Evolutionary conservation across 2,113 vertebrate genomes (phyloP).

Genomic region (Mesitornis unicolor): DNA sequence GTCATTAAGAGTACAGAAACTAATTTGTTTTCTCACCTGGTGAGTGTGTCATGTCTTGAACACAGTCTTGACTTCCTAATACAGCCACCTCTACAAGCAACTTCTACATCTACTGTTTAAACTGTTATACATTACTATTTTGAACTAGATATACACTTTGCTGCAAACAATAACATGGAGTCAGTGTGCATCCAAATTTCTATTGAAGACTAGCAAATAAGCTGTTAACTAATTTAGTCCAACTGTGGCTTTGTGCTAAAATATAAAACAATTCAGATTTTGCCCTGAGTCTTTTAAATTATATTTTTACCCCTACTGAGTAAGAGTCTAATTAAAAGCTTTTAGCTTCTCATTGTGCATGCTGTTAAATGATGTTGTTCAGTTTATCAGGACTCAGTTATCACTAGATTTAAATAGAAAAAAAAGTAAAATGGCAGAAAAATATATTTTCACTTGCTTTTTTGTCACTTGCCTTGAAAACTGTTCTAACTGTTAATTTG

Average conservation of each 20-base stretch:
- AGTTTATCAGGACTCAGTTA: conserved; percentile 65
- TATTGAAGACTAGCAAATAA: conserved; percentile 73
- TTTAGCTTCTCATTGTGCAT: conserved; percentile 63
- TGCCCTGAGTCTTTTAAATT: conserved; percentile 70
- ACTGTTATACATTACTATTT: background rate
- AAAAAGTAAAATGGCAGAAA: background rate
- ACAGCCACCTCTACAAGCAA: conserved; percentile 30
- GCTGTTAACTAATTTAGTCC: conserved; percentile 73
- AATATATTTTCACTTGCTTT: background rate
- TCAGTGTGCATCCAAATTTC: conserved; percentile 60
- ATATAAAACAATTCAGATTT: conserved; percentile 65
- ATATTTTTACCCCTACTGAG: conserved; percentile 68
- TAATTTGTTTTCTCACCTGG: background rate
- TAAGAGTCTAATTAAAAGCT: conserved; percentile 77
- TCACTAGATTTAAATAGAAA: background rate
- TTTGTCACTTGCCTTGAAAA: conserved; percentile 35
- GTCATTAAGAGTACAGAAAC: background rate
- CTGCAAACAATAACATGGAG: conserved; percentile 61
- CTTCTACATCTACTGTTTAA: conserved; percentile 4
- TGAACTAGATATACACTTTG: conserved; percentile 49
- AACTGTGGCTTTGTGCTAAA: conserved; percentile 73
- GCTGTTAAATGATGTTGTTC: conserved; percentile 68
- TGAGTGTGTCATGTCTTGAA: background rate
- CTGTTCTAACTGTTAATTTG: conserved; percentile 48
- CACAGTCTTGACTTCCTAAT: conserved; percentile 11